Percentiles rank a stretch among this genome's conserved stretches.
Conservation (phyloP, 1,140 invertebrate genomes). For the Aphis gossypii region DNA sequence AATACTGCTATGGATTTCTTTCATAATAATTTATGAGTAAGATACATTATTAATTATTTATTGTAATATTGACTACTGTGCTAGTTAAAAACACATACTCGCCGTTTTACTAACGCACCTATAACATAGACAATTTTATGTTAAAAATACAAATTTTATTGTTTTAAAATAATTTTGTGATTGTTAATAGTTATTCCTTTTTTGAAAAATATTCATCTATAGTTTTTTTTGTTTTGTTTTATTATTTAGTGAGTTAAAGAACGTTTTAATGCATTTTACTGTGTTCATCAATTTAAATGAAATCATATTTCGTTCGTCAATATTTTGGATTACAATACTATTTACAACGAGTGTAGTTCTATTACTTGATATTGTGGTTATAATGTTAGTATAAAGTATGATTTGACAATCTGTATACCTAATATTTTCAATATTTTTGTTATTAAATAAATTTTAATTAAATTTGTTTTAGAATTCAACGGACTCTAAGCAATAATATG, state of each 20-base stretch:
- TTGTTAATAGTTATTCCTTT: background rate
- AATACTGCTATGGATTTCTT: constrained; percentile 91
- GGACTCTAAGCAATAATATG: background rate
- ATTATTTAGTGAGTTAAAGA: background rate
- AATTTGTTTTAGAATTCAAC: background rate
- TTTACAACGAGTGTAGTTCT: background rate
- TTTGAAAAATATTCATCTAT: background rate
- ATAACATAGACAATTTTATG: background rate
- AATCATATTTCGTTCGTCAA: background rate
- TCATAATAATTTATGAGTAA: constrained; percentile 88
- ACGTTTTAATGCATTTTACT: background rate
- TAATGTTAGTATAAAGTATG: constrained; percentile 18
- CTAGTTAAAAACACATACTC: background rate
- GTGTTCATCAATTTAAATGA: background rate
- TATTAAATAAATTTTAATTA: background rate
- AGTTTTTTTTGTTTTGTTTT: background rate
- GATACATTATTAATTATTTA: background rate
- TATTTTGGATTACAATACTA: constrained; percentile 31
- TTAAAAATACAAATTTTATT: background rate
- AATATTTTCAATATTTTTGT: background rate
- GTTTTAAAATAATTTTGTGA: background rate
- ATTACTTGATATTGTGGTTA: background rate
- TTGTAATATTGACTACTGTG: background rate
- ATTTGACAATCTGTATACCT: background rate
- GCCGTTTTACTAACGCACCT: background rate